A percentile compares a stretch with the other conserved stretches of the same genome.
Conservation (phyloP, 2,797 vertebrate genomes). For the Amblyopsis hoosieri region DNA sequence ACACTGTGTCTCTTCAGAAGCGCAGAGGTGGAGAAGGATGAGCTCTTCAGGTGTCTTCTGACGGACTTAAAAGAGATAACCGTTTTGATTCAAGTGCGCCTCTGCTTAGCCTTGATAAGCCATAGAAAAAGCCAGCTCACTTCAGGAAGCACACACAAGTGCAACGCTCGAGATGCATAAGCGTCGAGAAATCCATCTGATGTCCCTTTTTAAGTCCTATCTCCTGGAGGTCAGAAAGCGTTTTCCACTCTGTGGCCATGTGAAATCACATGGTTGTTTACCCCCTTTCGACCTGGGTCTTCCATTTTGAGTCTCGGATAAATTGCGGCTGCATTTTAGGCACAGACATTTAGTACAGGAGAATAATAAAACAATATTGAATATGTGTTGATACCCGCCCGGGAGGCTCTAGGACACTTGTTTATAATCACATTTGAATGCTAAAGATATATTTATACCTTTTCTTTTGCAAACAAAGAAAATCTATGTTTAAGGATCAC, state of each 20-base stretch:
- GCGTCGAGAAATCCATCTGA: neutral
- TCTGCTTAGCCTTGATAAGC: constrained; percentile 47
- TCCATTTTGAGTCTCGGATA: constrained; percentile 46
- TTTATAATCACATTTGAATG: constrained; percentile 27
- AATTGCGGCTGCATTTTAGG: constrained; percentile 42
- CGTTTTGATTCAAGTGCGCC: neutral
- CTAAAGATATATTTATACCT: constrained; percentile 36
- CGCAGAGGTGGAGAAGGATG: constrained; percentile 6
- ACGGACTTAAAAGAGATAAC: too few relatives aligned
- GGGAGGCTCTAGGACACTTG: constrained; percentile 53
- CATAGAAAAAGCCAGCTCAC: constrained; percentile 40
- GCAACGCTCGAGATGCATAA: neutral
- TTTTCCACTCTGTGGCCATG: neutral
- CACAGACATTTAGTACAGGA: constrained; percentile 23
- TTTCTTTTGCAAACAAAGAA: constrained; percentile 5
- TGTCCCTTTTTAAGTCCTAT: neutral
- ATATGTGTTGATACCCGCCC: constrained; percentile 12
- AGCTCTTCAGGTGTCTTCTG: constrained; percentile 14
- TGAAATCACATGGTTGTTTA: neutral
- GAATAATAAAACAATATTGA: constrained; percentile 5
- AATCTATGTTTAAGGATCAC: neutral
- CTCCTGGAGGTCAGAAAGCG: neutral
- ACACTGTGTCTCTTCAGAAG: constrained; percentile 1
- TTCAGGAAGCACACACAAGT: constrained; percentile 3
- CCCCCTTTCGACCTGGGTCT: constrained; percentile 50